Percentiles rank a stretch among this genome's conserved stretches.
These are phyloP conservation scores for Cheirogaleus medius DNA, from an alignment of 2,113 vertebrate genomes.

Conservation along the genomic window DNA sequence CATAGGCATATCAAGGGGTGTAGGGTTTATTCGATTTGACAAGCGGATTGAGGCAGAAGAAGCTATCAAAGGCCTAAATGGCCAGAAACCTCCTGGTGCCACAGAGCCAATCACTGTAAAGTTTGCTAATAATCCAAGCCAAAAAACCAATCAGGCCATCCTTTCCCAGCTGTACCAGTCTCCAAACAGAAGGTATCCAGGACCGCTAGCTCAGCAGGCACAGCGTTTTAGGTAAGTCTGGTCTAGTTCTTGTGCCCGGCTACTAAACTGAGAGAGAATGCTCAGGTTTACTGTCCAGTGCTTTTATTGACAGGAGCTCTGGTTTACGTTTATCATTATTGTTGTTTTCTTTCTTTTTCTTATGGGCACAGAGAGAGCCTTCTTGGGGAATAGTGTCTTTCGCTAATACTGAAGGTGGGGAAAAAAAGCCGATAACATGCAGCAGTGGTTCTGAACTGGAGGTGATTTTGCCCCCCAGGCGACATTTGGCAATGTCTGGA, in stretches of 20 bases:
- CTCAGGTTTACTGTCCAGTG: background rate
- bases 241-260: background rate
- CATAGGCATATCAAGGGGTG: conserved; percentile 95
- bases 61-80: conserved; percentile 98
- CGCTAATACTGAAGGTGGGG: background rate
- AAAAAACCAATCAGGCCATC: conserved; percentile 98
- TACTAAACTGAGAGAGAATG: background rate
- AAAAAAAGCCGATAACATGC: background rate
- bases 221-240: conserved; percentile 97
- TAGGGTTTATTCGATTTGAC: conserved; percentile 99
- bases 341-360: background rate
- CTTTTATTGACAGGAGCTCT: conserved; percentile 21
- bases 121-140: conserved; percentile 99
- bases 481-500: background rate
- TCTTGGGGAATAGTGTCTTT: background rate
- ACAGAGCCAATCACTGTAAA: conserved; percentile 99
- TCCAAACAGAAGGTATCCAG: conserved; percentile 97
- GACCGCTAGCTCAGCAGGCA: conserved; percentile 98
- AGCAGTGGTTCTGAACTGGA: background rate
- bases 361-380: background rate
- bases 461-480: background rate
- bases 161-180: conserved; percentile 99
- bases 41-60: conserved; percentile 98
- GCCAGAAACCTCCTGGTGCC: conserved; percentile 97
- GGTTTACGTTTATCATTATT: background rate